Conservation (phyloP, 1,140 invertebrate species). For the Dinothrombium tinctorium region DNA sequence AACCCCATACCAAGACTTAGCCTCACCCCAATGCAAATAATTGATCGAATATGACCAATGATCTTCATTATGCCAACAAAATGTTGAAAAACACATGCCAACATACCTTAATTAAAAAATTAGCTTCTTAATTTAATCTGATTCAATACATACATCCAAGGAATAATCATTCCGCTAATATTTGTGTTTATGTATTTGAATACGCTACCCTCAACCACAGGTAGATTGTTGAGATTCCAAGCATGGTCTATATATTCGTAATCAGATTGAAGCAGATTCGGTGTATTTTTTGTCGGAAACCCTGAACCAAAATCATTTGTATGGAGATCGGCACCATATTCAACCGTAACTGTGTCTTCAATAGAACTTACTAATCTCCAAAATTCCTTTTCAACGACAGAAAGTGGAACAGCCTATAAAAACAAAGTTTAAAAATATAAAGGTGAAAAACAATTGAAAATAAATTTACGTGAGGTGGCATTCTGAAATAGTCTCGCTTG, state of each 20-base stretch:
- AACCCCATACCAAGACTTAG: slow-evolving; percentile 80
- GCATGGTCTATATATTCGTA: slow-evolving; percentile 70
- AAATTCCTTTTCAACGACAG: slow-evolving; percentile 81
- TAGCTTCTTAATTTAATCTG: slow-evolving; percentile 35
- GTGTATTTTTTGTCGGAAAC: slow-evolving; percentile 68
- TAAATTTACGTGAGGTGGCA: slow-evolving; percentile 61
- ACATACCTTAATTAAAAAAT: slow-evolving; percentile 38
- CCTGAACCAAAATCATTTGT: slow-evolving; percentile 95
- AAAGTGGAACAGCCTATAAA: slow-evolving; percentile 48
- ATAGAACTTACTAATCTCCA: slow-evolving; percentile 91
- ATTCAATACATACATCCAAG: slow-evolving; percentile 9
- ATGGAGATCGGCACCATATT: slow-evolving; percentile 96
- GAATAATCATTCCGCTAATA: slow-evolving; percentile 74
- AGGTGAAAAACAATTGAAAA: slow-evolving; percentile 4
- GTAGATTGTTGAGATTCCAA: slow-evolving; percentile 97
- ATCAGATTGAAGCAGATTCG: slow-evolving; percentile 16
- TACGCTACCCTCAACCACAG: slow-evolving; percentile 70
- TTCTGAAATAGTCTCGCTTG: slow-evolving; percentile 96
- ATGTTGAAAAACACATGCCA: slow-evolving; percentile 98
- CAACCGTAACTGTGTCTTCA: slow-evolving; percentile 88
- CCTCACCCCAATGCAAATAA: slow-evolving; percentile 84
- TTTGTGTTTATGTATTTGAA: slow-evolving; percentile 88
- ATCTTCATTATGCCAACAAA: slow-evolving; percentile 99
- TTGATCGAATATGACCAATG: slow-evolving; percentile 99
- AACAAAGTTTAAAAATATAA: slow-evolving; percentile 14